phyloP scores from a whole-genome alignment of 2,888 invertebrate species.

The Pseudococcus jackbeardsleyi region DNA sequence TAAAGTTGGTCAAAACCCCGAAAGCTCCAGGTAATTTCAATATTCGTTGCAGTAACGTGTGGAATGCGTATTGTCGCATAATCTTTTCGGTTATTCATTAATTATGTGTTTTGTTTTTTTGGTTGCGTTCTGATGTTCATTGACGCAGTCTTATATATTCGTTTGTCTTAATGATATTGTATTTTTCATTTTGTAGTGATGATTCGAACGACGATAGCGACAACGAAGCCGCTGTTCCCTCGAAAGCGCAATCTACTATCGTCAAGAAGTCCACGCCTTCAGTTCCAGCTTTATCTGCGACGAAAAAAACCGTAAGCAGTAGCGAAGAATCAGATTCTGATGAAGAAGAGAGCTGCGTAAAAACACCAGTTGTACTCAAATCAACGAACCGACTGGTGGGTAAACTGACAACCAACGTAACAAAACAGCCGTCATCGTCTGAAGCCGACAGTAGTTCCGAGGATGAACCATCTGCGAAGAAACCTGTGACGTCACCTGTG shows the following conservation, averaged over 20 bases:
- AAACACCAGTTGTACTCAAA: conserved; percentile 58
- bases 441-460: conserved; percentile 66
- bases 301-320: conserved; percentile 66
- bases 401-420: background rate
- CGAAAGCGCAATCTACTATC: conserved; percentile 64
- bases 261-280: conserved; percentile 65
- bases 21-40: conserved; percentile 6
- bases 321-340: conserved; percentile 66
- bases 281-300: background rate
- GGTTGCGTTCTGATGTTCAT: background rate
- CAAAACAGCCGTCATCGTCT: background rate
- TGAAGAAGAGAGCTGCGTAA: conserved; percentile 51
- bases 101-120: background rate
- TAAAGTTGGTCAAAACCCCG: background rate
- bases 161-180: background rate
- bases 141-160: background rate
- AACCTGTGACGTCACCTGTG: conserved; percentile 65
- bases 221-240: conserved; percentile 53
- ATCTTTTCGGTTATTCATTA: too few relatives aligned
- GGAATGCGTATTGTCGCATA: too few relatives aligned
- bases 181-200: conserved; percentile 67
- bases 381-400: conserved; percentile 40
- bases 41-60: background rate
- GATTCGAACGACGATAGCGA: conserved; percentile 67
- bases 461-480: conserved; percentile 67